Percentiles rank a stretch among this genome's conserved stretches.
Conservation (phyloP, 2,888 invertebrate species). For the Stictocephala bisonia region DNA sequence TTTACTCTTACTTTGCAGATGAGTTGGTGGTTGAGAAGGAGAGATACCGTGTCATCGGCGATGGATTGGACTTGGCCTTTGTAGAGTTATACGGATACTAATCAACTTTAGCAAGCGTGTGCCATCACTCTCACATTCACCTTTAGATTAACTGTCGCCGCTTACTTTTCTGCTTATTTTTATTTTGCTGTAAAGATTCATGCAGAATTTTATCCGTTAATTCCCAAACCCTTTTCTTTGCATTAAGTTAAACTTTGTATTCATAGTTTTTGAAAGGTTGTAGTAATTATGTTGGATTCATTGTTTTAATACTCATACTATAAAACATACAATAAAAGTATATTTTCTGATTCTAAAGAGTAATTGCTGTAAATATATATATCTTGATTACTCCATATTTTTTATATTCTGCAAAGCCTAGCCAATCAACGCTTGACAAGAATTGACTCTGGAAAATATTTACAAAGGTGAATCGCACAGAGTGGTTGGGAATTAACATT, state of each 20-base stretch:
- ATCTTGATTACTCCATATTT: too few relatives aligned
- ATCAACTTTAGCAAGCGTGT: conserved; percentile 57
- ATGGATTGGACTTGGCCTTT: conserved; percentile 99
- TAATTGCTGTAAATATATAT: too few relatives aligned
- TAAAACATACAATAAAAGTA: too few relatives aligned
- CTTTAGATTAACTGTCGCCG: conserved; percentile 42
- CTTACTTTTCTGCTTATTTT: conserved; percentile 43
- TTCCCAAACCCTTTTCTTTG: background rate
- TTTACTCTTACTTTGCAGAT: conserved; percentile 72
- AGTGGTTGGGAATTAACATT: background rate
- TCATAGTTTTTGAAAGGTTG: too few relatives aligned
- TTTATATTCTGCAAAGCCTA: too few relatives aligned
- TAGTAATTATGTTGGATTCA: too few relatives aligned
- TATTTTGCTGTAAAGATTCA: conserved; percentile 14
- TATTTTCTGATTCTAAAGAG: too few relatives aligned
- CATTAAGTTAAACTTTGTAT: too few relatives aligned
- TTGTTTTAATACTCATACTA: too few relatives aligned
- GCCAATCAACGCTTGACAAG: too few relatives aligned
- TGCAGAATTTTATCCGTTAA: background rate
- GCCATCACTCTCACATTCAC: conserved; percentile 43
- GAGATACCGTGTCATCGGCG: conserved; percentile 99
- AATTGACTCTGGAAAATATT: too few relatives aligned
- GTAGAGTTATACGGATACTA: conserved; percentile 78
- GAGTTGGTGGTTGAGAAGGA: conserved; percentile 97
- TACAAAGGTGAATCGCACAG: too few relatives aligned